Conservation (phyloP, 2,888 invertebrate species). For the Spilarctia lutea region DNA sequence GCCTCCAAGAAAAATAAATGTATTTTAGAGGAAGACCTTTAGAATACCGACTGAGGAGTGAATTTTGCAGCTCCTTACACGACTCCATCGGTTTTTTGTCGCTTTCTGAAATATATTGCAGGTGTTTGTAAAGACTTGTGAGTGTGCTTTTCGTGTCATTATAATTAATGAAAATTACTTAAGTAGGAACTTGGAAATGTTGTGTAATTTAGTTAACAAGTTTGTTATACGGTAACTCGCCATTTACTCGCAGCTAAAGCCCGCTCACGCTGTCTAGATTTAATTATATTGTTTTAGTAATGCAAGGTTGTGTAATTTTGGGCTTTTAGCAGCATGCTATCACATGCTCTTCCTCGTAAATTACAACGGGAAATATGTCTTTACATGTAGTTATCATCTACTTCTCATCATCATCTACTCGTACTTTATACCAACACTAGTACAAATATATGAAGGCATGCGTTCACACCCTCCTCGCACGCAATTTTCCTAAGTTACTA, state of each 20-base stretch:
- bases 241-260: conserved; percentile 59
- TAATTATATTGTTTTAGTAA: conserved; percentile 57
- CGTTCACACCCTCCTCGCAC: background rate
- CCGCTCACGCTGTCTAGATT: conserved; percentile 54
- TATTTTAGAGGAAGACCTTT: conserved; percentile 70
- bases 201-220: conserved; percentile 70
- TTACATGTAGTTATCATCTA: conserved; percentile 29
- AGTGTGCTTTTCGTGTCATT: conserved; percentile 58
- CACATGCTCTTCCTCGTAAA: conserved; percentile 32
- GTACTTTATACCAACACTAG: conserved; percentile 7
- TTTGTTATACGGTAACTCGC: conserved; percentile 63
- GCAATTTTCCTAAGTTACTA: background rate
- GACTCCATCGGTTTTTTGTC: conserved; percentile 38
- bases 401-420: too few relatives aligned
- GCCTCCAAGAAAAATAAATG: conserved; percentile 72
- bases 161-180: conserved; percentile 66
- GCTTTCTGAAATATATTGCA: conserved; percentile 32
- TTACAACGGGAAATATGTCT: conserved; percentile 13
- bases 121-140: conserved; percentile 46
- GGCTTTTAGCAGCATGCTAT: conserved; percentile 47
- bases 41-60: conserved; percentile 55
- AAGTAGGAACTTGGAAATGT: conserved; percentile 64
- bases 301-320: conserved; percentile 50
- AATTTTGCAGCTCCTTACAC: conserved; percentile 44
- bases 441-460: background rate